Base-by-base conservation (phyloP, 2,888 invertebrate species). In the Petrophora chlorosata region DNA sequence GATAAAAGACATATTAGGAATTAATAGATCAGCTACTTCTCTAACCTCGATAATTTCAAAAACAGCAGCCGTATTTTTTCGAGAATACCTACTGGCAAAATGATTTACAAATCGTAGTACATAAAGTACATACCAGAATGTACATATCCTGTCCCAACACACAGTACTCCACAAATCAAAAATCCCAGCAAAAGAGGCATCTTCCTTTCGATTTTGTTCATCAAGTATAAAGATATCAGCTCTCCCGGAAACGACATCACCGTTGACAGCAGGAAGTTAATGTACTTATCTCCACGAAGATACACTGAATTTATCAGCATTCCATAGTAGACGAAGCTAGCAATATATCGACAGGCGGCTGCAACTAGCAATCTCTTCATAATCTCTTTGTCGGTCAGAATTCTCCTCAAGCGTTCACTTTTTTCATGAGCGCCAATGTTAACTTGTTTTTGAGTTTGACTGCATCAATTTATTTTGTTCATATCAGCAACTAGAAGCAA, bases 211-310 rank as follows among this genome's bases (percentile, higher is more conserved):
- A 79, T 53, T 50, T 72, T 85, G 54, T 84, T 82, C 84, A 88
- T 83, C 40, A 80, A 50, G 48, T 79, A 79, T 60, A 85, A 56
- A 0, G 76, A 74, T 1, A 82, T 52, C 30, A 86, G 38, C 49
- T 87, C 87, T 1, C 87, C 88, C 0, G 87, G 88, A 28, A 83
- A 85, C 0, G 85, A 86, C 79, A 85, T 83, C 23, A 85, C 57
- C 0, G 86, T 80, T 1, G 80, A 61, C 32, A 88, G 59, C 9
- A 85, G 47, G 42, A 87, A 88, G 57, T 86, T 87, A 1, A 73
- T 69, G 40, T 87, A 83, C 42, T 85, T 87, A 39, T 84, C 69
- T 0, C 88, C 88, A 0, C 87, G 85, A 10, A 88, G 57, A 58
- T 63, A 79, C 0, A 87, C 87, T 0, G 85, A 82, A 48, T 85